These are phyloP conservation scores for Hypsibius dujardini DNA, from an alignment of 1,140 invertebrate genomes.

Conservation along the genomic window DNA sequence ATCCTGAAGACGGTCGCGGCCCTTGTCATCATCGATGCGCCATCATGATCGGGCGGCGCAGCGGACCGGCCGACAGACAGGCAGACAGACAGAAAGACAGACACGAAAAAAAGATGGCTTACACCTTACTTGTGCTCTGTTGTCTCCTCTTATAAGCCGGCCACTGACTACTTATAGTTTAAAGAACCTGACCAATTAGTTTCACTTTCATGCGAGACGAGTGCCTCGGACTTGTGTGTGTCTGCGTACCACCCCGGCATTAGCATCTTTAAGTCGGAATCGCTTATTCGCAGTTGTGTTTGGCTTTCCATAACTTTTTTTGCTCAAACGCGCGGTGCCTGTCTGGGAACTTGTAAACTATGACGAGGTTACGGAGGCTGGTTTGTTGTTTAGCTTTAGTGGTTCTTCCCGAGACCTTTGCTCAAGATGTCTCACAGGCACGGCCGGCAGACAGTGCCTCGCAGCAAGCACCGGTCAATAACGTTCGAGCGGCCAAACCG, in stretches of 20 bases:
- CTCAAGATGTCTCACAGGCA: not conserved
- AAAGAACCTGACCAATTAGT: not conserved
- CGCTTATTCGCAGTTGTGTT: not conserved
- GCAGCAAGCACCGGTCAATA: not conserved
- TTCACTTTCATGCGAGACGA: not conserved
- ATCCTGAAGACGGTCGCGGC: too few species aligned
- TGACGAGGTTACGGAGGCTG: too few species aligned
- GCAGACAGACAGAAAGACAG: too few species aligned
- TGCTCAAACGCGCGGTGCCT: too few species aligned
- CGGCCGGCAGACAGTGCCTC: not conserved
- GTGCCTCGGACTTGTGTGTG: not conserved
- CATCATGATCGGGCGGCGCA: too few species aligned
- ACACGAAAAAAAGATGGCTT: too few species aligned
- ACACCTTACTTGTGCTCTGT: too few species aligned
- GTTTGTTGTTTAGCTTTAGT: not conserved
- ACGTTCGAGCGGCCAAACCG: too few species aligned
- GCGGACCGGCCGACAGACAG: too few species aligned
- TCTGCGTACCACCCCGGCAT: not conserved
- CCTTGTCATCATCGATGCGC: too few species aligned
- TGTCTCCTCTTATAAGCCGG: too few species aligned
- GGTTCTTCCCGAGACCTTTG: not conserved
- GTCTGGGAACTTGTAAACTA: too few species aligned
- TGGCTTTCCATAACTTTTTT: not conserved
- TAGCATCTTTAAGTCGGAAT: not conserved
- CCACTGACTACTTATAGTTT: constrained; percentile 10